Base-by-base conservation (phyloP, 2,888 invertebrate genomes). In the Nysson spinosus region DNA sequence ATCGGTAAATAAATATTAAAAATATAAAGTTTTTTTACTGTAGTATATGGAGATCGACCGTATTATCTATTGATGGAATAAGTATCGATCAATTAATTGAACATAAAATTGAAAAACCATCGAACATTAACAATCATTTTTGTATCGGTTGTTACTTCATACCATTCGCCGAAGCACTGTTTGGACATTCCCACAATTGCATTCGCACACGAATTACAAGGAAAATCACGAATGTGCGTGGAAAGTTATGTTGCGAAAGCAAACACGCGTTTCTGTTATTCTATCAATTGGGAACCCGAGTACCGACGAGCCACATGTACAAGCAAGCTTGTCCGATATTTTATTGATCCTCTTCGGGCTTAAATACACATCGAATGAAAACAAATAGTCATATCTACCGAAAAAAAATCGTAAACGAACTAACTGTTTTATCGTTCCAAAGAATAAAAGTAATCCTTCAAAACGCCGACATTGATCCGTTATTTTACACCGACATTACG, bases 191-290 rank as follows among this genome's bases (percentile, higher is more conserved):
- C 71, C 58, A 49, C 55, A 47, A 63, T 49, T 49, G 49, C 58
- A 46, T 62, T 47, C 56, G 65, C 24, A 46, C 73, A 66, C 66
- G 66, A 76, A 75, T 75, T 75, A 76, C 72, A 47, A 55, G 65
- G 69, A 69, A 69, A 72, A 74, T 74, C 76, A 69, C 72, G 56
- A 60, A 50, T 43, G 11, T 6, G 54, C 34, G 61, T 30, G 61
- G 55, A 46, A 69, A 61, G 65, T 69, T 62, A 30, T 69, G 69
- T 72, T 76, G 66, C 76, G 65, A 76, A 63, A 75, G 73, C 76
- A 75, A 75, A 75, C 74, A 76, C 69, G 73, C 66, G 76, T 69
- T 66, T 75, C 76, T 75, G 74, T 75, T 75, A 75, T 75, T 75
- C 74, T 64, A 75, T 66, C 74, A 57, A 51, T 69, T 75, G 76